A percentile compares a stretch with the other conserved stretches of the same genome.
Conservation (phyloP, 2,113 vertebrate genomes). For the Bos indicus region DNA sequence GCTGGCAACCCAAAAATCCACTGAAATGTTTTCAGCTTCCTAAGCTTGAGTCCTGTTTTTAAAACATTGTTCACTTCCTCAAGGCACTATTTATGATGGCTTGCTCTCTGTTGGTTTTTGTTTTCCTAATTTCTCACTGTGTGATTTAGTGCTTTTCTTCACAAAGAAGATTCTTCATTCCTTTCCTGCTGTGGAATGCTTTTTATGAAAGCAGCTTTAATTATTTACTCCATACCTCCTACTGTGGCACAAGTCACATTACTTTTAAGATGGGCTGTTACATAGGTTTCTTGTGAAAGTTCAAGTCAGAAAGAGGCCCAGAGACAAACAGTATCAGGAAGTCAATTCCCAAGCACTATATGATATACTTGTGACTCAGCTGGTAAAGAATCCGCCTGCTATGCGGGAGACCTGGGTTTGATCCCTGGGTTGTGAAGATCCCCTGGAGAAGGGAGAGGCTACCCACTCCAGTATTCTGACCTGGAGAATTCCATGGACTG, state of each 20-base stretch:
- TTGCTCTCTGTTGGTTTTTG: background rate
- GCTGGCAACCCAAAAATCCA: background rate
- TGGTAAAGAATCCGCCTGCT: accelerated
- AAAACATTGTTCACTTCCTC: background rate
- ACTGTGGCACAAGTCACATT: conserved; percentile 16
- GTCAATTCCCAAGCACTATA: background rate
- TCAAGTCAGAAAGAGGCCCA: background rate
- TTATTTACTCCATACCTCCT: conserved; percentile 67
- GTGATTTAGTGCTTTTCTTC: conserved; percentile 54
- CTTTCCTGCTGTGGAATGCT: conserved; percentile 49
- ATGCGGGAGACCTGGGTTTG: background rate
- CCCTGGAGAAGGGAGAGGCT: background rate
- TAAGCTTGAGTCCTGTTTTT: background rate
- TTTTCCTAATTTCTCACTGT: conserved; percentile 20
- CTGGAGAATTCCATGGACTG: background rate
- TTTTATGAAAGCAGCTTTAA: conserved; percentile 56
- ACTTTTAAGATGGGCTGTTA: background rate
- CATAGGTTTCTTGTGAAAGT: background rate
- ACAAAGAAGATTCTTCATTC: conserved; percentile 45
- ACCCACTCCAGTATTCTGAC: background rate
- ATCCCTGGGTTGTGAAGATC: background rate
- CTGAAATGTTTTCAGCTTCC: background rate
- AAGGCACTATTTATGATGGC: background rate
- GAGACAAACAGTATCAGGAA: background rate
- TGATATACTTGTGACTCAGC: background rate